Evolutionary conservation across 2,113 vertebrate species (phyloP), one percentile per base, ranked within the genome.

Genomic region (Arizona elegans): DNA sequence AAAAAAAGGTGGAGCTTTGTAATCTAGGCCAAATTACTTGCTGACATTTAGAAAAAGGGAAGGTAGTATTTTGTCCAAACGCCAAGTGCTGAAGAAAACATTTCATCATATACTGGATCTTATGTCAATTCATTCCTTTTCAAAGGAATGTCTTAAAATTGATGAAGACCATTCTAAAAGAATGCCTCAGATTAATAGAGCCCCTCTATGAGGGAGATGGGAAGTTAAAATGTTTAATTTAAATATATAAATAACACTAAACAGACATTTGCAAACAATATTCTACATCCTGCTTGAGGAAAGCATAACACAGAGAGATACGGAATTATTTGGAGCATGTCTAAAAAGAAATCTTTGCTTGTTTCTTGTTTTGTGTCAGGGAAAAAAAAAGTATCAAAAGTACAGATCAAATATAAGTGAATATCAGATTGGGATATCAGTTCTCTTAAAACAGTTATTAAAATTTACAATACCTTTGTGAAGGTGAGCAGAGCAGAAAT

Each of bases 1-100:
- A 91, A 91, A 47, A 91, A 55, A 94, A 95, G 87, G 56, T 70
- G 26, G 75, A 56, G 24, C 92, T 92, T 92, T 94, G 81, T 24
- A 85, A 70, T 52, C 56, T 50, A 29, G 55, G 88, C 81, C 81
- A 87, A 92, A 92, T 94, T 92, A 55, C 29, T 55, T 89, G 56
- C 56, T 90, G 87, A 87, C 91, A 86, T 90, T 55, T 33, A 43
- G 90, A 6, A 1, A 1, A 81, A 12, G 59, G 23, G 8, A 23
- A 21, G 47, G 2, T 17, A 43, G 12, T 17, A n/a, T 90, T 58
- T 88, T 29, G 15, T 8, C 9, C 75, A 23, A 56, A 86, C 91
- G 95, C 29, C 24, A 62, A 62, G 3, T 94, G 8, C 12, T 0
- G 89, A 70, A 91, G 70, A 59, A 88, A 91, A 81, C 65, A 47